phyloP scores from a whole-genome alignment of 2,888 invertebrate species.

The Exephanes ischioxanthus region DNA sequence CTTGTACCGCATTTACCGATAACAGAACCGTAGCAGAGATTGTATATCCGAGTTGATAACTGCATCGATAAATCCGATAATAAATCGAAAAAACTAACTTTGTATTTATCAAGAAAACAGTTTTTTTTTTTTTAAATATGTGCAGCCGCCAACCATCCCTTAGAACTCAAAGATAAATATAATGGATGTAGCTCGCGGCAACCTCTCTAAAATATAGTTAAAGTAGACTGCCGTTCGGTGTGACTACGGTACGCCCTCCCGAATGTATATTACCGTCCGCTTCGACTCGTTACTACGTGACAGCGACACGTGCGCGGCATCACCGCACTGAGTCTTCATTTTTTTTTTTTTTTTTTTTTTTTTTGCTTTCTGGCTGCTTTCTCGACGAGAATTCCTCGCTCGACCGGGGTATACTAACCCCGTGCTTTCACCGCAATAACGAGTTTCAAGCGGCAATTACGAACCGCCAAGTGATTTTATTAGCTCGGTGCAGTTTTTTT shows the following conservation, averaged over 20 bases:
- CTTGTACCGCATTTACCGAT: not conserved
- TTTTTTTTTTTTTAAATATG: too few species aligned
- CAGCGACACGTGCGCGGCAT: conserved; percentile 74
- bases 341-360: conserved; percentile 22
- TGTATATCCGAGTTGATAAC: too few species aligned
- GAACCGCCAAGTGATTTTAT: conserved; percentile 65
- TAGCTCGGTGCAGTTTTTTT: conserved; percentile 39
- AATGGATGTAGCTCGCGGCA: not conserved
- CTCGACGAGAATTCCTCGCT: conserved; percentile 56
- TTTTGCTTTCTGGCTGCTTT: conserved; percentile 48
- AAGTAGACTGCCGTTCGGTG: not conserved
- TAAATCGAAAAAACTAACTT: too few species aligned
- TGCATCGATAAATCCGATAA: too few species aligned
- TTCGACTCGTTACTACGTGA: conserved; percentile 69
- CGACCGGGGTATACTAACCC: conserved; percentile 37
- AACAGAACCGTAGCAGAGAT: too few species aligned
- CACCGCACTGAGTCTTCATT: conserved; percentile 63
- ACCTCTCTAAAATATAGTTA: conserved; percentile 30
- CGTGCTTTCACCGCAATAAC: conserved; percentile 46
- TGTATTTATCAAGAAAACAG: too few species aligned
- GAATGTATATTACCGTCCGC: conserved; percentile 36
- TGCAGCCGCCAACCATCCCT: too few species aligned
- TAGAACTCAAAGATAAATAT: not conserved
- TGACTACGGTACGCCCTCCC: conserved; percentile 17
- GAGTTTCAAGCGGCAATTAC: conserved; percentile 63